Evolutionary conservation across 2,888 invertebrate genomes (phyloP), one percentile per base, ranked within the genome.

Genomic region (Pristionchus japonicus): DNA sequence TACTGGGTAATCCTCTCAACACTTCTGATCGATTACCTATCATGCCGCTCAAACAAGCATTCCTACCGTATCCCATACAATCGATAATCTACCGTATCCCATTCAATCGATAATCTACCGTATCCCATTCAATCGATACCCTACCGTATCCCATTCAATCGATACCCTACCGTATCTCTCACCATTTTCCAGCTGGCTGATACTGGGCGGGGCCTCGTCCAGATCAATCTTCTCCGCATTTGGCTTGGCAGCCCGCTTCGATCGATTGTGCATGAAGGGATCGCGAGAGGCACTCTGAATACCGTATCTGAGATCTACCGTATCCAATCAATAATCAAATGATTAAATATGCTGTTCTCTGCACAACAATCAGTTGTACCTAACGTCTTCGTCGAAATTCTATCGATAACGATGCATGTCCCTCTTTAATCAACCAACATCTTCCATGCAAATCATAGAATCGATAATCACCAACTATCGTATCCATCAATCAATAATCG

Each of bases 211-310:
- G 4, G 64, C 1, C 31, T 27, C 64, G 27, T n/a, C 31, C n/a
- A n/a, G n/a, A n/a, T n/a, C n/a, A n/a, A n/a, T n/a, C n/a, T 31
- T 27, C 31, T 64, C 64, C 31, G 6, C 64, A n/a, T n/a, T n/a
- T n/a, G n/a, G n/a, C 6, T 3, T 64, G 1, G 70, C 70, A 15
- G 17, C 37, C 23, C 70, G 37, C 77, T 77, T 77, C 77, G 77
- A 77, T 13, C 77, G 77, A 77, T 27, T 77, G 77, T 77, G 77
- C 40, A 77, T 40, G 77, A 43, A 77, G n/a, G 77, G 77, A 77
- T 77, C 77, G 27, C n/a, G 31, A 11, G 27, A 13, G n/a, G n/a
- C 7, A 43, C 77, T 27, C 77, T 77, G 77, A 47, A 23, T 6
- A 74, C 6, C 27, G 13, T 34, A 70, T 34, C n/a, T 13, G 3